Evolutionary conservation across 2,797 vertebrate species (phyloP).

Genomic region (Microchirus variegatus): DNA sequence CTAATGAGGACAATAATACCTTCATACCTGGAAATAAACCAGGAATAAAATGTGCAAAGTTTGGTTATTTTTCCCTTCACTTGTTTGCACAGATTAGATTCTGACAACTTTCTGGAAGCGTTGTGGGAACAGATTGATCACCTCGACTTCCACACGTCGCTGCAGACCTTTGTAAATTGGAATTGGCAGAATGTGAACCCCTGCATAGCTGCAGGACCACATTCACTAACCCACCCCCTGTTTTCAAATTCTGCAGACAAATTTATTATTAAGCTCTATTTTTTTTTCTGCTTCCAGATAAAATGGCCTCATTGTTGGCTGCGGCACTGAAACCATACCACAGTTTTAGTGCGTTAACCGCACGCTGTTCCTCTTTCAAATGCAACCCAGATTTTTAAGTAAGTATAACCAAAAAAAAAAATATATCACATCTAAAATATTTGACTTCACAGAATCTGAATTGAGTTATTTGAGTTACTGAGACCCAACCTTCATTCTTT

Average conservation of each 20-base stretch:
- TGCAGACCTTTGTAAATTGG: constrained; percentile 31
- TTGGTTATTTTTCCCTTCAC: constrained; percentile 6
- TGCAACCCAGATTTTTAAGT: constrained; percentile 33
- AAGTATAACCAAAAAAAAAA: too few species aligned
- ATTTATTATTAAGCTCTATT: constrained; percentile 43
- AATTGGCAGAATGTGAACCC: constrained; percentile 36
- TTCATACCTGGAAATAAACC: too few species aligned
- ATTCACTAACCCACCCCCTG: constrained; percentile 31
- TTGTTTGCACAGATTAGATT: constrained; percentile 20
- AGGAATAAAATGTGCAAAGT: not conserved
- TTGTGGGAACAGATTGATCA: constrained; percentile 33
- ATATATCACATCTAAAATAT: too few species aligned
- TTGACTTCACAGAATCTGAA: too few species aligned
- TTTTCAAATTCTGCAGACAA: constrained; percentile 46
- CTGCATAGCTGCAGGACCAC: constrained; percentile 34
- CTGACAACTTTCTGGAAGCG: constrained; percentile 37
- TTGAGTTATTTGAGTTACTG: too few species aligned
- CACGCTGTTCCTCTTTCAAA: constrained; percentile 23
- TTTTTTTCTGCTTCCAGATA: constrained; percentile 24
- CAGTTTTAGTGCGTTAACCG: constrained; percentile 25
- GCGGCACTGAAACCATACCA: constrained; percentile 9
- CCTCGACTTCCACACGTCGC: constrained; percentile 14
- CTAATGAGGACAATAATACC: too few species aligned
- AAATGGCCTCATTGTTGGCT: constrained; percentile 34
- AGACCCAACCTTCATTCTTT: too few species aligned